phyloP scores from a whole-genome alignment of 1,140 invertebrate species.

The Liolophura sinensis region DNA sequence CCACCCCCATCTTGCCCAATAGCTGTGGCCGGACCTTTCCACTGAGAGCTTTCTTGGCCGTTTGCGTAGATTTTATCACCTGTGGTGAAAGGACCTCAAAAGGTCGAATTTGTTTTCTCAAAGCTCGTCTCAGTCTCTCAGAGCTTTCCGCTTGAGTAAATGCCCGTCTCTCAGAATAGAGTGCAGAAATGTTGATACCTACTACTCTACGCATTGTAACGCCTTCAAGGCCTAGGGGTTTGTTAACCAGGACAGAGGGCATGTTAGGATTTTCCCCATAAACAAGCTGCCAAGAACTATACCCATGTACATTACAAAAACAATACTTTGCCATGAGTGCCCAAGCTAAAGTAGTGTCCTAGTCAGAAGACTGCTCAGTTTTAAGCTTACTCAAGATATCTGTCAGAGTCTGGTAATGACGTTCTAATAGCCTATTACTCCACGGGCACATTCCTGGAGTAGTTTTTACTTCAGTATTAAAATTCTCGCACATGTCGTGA shows the following conservation, averaged over 20 bases:
- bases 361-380: conserved; percentile 3
- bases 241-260: conserved; percentile 7
- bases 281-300: conserved; percentile 14
- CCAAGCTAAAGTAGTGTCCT: neutral
- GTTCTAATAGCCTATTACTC: conserved; percentile 15
- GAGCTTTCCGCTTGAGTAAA: conserved; percentile 13
- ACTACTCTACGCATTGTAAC: conserved; percentile 7
- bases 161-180: conserved; percentile 4
- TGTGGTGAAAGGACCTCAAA: neutral
- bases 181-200: conserved; percentile 1
- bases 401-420: conserved; percentile 11
- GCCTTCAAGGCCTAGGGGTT: conserved; percentile 10
- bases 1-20: conserved; percentile 8
- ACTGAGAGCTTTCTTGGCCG: conserved; percentile 3
- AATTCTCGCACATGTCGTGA: conserved; percentile 12
- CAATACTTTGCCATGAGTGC: conserved; percentile 6
- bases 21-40: conserved; percentile 12
- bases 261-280: conserved; percentile 15
- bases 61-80: conserved; percentile 13
- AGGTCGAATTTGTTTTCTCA: conserved; percentile 7
- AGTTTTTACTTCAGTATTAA: conserved; percentile 13
- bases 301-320: conserved; percentile 10
- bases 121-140: conserved; percentile 5
- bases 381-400: conserved; percentile 10
- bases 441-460: conserved; percentile 13